phyloP scores from a whole-genome alignment of 2,888 invertebrate species.

The Cremastinae sp. region DNA sequence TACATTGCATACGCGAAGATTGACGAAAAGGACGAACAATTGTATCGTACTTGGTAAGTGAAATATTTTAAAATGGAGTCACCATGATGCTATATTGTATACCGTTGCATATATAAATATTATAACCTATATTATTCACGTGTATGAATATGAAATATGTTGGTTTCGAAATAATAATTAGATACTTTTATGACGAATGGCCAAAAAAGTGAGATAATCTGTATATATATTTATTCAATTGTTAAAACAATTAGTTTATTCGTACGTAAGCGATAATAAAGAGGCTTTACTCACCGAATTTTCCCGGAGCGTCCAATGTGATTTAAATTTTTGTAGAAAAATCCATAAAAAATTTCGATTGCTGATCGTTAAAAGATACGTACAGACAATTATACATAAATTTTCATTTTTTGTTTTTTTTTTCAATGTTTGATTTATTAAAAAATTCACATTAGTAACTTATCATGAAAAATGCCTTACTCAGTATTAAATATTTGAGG shows the following conservation, averaged over 20 bases:
- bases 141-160: constrained; percentile 63
- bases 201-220: constrained; percentile 73
- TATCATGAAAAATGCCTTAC: constrained; percentile 79
- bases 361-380: constrained; percentile 37
- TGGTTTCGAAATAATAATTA: constrained; percentile 68
- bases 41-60: constrained; percentile 63
- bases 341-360: constrained; percentile 67
- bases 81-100: constrained; percentile 57
- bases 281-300: constrained; percentile 72
- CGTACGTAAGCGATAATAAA: constrained; percentile 76
- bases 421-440: constrained; percentile 76
- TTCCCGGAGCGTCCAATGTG: neutral
- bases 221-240: constrained; percentile 77
- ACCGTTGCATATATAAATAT: constrained; percentile 53
- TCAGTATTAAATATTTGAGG: constrained; percentile 77
- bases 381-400: neutral
- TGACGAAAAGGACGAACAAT: constrained; percentile 40
- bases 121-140: constrained; percentile 57
- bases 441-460: constrained; percentile 79
- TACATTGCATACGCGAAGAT: constrained; percentile 13
- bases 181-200: constrained; percentile 75
- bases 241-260: constrained; percentile 75
- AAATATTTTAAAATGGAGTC: constrained; percentile 68
- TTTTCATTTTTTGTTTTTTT: constrained; percentile 39
- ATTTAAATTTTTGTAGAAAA: constrained; percentile 58